A percentile compares a stretch with the other conserved stretches of the same genome.
Evolutionary conservation across 2,113 vertebrate species (phyloP).

Genomic region (Hiodon tergisus): DNA sequence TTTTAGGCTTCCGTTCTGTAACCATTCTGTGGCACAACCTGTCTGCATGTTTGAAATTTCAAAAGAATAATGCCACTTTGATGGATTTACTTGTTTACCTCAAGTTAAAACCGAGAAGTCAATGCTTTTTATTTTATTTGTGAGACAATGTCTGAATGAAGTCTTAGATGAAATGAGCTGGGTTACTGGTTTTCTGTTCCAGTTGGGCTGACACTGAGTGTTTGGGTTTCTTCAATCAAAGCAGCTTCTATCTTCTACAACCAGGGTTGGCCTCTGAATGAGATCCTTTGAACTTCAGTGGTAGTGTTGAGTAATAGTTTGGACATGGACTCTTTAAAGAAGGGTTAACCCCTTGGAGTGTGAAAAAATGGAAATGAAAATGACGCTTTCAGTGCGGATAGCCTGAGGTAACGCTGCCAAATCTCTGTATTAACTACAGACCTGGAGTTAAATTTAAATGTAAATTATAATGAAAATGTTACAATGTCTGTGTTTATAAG

Average conservation of each 20-base stretch:
- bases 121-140: background rate
- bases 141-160: background rate
- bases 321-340: background rate
- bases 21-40: background rate
- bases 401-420: too few species aligned
- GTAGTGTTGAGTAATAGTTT: background rate
- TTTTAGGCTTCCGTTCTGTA: background rate
- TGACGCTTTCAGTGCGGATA: too few species aligned
- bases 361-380: too few species aligned
- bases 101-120: background rate
- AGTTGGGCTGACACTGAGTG: background rate
- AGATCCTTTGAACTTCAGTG: background rate
- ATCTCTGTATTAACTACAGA: too few species aligned
- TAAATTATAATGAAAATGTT: too few species aligned
- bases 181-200: background rate
- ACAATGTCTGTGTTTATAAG: too few species aligned
- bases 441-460: too few species aligned
- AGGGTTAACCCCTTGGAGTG: background rate
- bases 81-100: slow-evolving; percentile 3
- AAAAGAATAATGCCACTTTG: background rate
- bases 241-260: background rate
- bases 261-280: background rate
- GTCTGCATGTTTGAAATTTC: background rate
- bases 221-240: too few species aligned
- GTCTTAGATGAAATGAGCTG: background rate